Evolutionary conservation across 2,113 vertebrate genomes (phyloP).

Genomic region (Zosterops borbonicus): DNA sequence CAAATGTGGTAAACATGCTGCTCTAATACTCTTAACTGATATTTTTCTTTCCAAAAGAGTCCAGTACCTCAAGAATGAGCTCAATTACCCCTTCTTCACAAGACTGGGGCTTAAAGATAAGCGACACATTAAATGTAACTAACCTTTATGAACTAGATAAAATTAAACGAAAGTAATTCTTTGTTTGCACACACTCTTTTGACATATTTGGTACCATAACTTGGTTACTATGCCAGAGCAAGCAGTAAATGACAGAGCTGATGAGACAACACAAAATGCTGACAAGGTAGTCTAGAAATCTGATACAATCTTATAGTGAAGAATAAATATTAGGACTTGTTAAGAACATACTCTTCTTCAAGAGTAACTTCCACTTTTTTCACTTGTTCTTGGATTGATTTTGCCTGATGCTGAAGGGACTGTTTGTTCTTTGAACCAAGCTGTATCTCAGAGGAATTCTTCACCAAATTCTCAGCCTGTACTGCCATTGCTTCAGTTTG

Average conservation of each 20-base stretch:
- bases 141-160: background rate
- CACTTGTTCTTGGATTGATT: constrained; percentile 81
- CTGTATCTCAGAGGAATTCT: constrained; percentile 84
- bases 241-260: constrained; percentile 56
- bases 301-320: constrained; percentile 49
- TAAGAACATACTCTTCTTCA: constrained; percentile 86
- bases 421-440: constrained; percentile 83
- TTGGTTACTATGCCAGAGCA: constrained; percentile 23
- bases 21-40: background rate
- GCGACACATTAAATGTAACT: background rate
- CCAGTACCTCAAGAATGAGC: background rate
- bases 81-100: background rate
- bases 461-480: constrained; percentile 82
- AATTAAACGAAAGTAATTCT: background rate
- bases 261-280: constrained; percentile 28
- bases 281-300: constrained; percentile 47
- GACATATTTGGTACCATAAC: constrained; percentile 2
- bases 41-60: background rate
- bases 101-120: background rate
- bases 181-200: constrained; percentile 17
- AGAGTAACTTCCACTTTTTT: constrained; percentile 82
- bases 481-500: constrained; percentile 77
- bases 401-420: constrained; percentile 83
- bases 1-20: background rate
- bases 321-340: constrained; percentile 71